A percentile compares a stretch with the other conserved stretches of the same genome.
Conservation (phyloP, 2,113 vertebrate species). For the Percina caprodes region DNA sequence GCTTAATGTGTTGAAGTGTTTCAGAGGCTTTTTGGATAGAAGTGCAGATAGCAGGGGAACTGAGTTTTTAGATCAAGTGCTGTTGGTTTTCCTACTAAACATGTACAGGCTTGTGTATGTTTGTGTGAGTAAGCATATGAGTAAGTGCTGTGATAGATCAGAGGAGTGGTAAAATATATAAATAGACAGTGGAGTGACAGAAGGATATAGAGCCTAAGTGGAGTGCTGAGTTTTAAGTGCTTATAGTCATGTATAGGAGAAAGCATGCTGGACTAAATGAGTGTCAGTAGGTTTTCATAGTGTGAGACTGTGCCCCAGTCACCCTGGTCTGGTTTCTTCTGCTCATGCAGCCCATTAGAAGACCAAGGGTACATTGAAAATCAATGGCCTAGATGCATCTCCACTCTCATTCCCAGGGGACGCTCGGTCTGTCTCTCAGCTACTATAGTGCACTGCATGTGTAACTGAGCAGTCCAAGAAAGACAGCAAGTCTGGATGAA, state of each 20-base stretch:
- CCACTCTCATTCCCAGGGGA: conserved; percentile 38
- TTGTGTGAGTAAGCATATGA: conserved; percentile 36
- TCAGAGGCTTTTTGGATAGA: conserved; percentile 40
- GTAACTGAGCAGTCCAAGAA: conserved; percentile 41
- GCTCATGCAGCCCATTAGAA: conserved; percentile 63
- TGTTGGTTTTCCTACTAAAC: conserved; percentile 27
- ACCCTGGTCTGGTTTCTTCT: conserved; percentile 24
- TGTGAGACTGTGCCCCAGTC: conserved; percentile 22
- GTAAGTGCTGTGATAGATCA: conserved; percentile 47
- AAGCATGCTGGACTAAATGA: conserved; percentile 21
- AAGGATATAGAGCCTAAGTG: conserved; percentile 19
- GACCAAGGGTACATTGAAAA: conserved; percentile 67
- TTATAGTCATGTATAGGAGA: conserved; percentile 21
- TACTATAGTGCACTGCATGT: conserved; percentile 21
- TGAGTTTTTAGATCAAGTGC: conserved; percentile 47
- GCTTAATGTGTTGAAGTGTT: conserved; percentile 15
- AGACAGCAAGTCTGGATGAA: conserved; percentile 48
- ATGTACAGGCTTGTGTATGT: conserved; percentile 23
- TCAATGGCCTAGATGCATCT: conserved; percentile 69
- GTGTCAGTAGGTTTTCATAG: conserved; percentile 36
- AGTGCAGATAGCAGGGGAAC: conserved; percentile 7
- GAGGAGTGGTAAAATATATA: conserved; percentile 20
- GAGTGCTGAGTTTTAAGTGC: conserved; percentile 40
- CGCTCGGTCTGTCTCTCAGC: conserved; percentile 39
- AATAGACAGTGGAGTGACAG: conserved; percentile 26